phyloP scores from a whole-genome alignment of 2,113 vertebrate genomes.

The Clupea harengus region DNA sequence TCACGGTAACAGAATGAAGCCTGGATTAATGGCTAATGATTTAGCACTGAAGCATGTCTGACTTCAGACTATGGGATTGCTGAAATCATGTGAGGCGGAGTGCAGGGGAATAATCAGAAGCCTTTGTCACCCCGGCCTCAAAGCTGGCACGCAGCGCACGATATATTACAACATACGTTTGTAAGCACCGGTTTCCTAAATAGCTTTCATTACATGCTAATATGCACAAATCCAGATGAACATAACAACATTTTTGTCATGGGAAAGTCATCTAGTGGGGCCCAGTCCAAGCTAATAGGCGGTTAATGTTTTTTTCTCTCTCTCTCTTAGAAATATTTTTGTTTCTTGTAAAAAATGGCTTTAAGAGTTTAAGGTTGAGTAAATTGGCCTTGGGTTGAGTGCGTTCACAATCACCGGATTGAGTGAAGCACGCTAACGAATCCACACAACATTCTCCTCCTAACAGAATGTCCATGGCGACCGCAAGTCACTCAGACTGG shows the following conservation, averaged over 20 bases:
- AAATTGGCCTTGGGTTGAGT: conserved; percentile 28
- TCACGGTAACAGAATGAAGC: background rate
- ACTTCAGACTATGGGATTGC: background rate
- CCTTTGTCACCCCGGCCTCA: background rate
- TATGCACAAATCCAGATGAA: background rate
- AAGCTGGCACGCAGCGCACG: background rate
- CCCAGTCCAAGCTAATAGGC: background rate
- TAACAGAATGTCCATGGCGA: background rate
- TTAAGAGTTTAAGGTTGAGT: conserved; percentile 44
- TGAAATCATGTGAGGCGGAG: background rate
- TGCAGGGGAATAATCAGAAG: background rate
- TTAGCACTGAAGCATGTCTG: background rate
- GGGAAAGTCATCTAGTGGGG: background rate
- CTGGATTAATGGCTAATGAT: background rate
- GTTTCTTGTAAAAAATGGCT: conserved; percentile 37
- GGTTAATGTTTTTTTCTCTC: background rate
- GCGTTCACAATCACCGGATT: conserved; percentile 18
- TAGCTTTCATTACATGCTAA: background rate
- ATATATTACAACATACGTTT: background rate
- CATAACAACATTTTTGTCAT: background rate
- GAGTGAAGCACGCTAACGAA: conserved; percentile 19
- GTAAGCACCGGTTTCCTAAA: background rate
- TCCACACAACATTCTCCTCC: background rate
- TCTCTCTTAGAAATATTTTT: conserved; percentile 44
- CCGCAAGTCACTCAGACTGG: background rate